A percentile compares a stretch with the other conserved stretches of the same genome.
These are phyloP conservation scores for Linyphia triangularis DNA, from an alignment of 2,888 invertebrate species.

Conservation along the genomic window DNA sequence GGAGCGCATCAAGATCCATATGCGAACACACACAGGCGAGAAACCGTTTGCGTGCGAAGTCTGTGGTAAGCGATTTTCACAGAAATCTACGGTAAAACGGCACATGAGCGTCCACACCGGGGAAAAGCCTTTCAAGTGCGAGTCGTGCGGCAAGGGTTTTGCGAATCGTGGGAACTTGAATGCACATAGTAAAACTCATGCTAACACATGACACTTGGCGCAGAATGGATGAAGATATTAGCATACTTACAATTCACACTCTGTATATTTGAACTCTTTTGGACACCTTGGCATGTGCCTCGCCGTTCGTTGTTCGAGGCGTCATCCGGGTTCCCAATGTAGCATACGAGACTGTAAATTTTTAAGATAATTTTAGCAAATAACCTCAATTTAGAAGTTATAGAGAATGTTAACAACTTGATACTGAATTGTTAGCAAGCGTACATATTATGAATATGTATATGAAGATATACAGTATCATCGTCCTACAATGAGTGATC, in stretches of 20 bases:
- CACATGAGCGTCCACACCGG: constrained; percentile 84
- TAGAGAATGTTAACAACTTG: constrained; percentile 73
- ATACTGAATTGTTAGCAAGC: constrained; percentile 74
- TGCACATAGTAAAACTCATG: constrained; percentile 77
- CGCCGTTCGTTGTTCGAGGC: constrained; percentile 47
- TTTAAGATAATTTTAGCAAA: constrained; percentile 72
- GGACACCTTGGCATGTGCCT: constrained; percentile 49
- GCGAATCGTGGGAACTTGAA: constrained; percentile 77
- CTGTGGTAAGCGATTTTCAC: constrained; percentile 77
- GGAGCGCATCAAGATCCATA: constrained; percentile 77
- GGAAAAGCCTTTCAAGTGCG: constrained; percentile 86
- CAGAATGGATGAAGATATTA: constrained; percentile 12
- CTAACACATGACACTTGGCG: constrained; percentile 69
- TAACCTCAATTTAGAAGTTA: constrained; percentile 71
- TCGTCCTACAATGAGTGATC: constrained; percentile 73
- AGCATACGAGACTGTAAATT: constrained; percentile 70
- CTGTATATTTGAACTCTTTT: constrained; percentile 55
- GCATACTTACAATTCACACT: constrained; percentile 32
- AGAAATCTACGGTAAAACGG: constrained; percentile 77
- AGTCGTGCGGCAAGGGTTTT: constrained; percentile 87
- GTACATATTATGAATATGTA: constrained; percentile 61
- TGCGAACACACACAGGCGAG: constrained; percentile 77
- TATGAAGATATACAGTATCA: constrained; percentile 75
- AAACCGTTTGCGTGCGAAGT: constrained; percentile 77
- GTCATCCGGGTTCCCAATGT: constrained; percentile 49